phyloP scores from a whole-genome alignment of 2,797 vertebrate species.

The Falco peregrinus region DNA sequence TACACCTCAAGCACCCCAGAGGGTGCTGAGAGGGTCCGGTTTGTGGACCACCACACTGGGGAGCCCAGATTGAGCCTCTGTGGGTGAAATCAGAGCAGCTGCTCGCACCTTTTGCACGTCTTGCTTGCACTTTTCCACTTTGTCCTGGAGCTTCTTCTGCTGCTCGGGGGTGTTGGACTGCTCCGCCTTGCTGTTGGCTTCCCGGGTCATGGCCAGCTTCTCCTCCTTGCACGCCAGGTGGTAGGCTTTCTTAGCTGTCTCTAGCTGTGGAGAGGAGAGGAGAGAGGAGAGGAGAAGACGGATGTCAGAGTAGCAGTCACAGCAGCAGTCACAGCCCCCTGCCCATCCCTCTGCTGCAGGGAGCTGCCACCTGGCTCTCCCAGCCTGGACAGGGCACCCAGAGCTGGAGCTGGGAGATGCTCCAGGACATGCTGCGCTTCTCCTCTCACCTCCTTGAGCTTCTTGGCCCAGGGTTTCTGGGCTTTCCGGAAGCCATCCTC shows the following conservation, averaged over 20 bases:
- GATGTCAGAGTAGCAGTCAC: neutral
- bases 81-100: neutral
- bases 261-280: slow-evolving; percentile 77
- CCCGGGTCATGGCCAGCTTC: slow-evolving; percentile 87
- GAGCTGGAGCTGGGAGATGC: neutral
- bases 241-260: slow-evolving; percentile 92
- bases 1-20: neutral
- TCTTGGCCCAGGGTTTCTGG: slow-evolving; percentile 98
- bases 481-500: slow-evolving; percentile 97
- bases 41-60: neutral
- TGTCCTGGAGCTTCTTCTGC: slow-evolving; percentile 95
- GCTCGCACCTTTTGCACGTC: slow-evolving; percentile 90
- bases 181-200: slow-evolving; percentile 89
- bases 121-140: slow-evolving; percentile 95
- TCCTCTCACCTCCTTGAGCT: slow-evolving; percentile 91
- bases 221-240: slow-evolving; percentile 97
- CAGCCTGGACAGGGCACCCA: neutral
- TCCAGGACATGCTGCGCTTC: fast-evolving
- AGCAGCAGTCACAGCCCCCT: neutral
- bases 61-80: neutral
- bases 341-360: neutral
- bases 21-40: neutral
- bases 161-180: slow-evolving; percentile 87
- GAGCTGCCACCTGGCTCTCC: neutral
- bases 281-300: neutral